Base-by-base conservation (phyloP, 2,888 invertebrate genomes). In the Pandemis cinnamomeana region DNA sequence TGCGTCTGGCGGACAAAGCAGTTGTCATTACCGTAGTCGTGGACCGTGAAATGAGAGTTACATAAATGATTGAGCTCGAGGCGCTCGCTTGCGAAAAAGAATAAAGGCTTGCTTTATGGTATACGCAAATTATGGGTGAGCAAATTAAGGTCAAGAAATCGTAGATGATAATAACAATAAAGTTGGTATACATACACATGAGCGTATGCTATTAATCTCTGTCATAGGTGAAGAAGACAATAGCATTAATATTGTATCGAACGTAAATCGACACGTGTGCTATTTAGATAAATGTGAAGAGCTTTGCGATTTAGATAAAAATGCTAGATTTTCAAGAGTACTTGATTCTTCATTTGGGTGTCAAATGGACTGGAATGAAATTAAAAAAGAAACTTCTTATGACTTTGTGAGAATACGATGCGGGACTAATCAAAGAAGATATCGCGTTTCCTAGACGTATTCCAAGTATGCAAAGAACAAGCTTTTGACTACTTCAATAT, bases 1-100 rank as follows among this genome's bases (percentile, higher is more conserved):
- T 67, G 55, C 62, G 72, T 76, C 72, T 76, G 60, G 36, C 67
- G n/a, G 15, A 67, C 67, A 72, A 72, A 72, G 71, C 71, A 67
- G 72, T 70, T 63, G 68, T 71, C 73, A 76, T 76, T 73, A 67
- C 53, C 42, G 62, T 76, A 63, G 70, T 48, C 71, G 62, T 7
- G 61, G 36, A 70, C 67, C 74, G 71, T 74, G 70, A 74, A 74
- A 74, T 74, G 70, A 62, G 44, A 62, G 44, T 71, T 71, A 61
- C 61, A 67, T 67, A 48, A 67, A 60, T 67, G 67, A 67, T 62
- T 61, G 67, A 36, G 68, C 48, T 4, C 5, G 46, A 44, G 62
- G 42, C 20, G 62, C 44, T 44, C 11, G 67, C 58, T n/a, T 15
- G 51, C 51, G 51, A 51, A 51, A 51, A 51, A 51, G 51, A 70